Conservation (phyloP, 2,888 invertebrate species). For the Oeneis ivallda region DNA sequence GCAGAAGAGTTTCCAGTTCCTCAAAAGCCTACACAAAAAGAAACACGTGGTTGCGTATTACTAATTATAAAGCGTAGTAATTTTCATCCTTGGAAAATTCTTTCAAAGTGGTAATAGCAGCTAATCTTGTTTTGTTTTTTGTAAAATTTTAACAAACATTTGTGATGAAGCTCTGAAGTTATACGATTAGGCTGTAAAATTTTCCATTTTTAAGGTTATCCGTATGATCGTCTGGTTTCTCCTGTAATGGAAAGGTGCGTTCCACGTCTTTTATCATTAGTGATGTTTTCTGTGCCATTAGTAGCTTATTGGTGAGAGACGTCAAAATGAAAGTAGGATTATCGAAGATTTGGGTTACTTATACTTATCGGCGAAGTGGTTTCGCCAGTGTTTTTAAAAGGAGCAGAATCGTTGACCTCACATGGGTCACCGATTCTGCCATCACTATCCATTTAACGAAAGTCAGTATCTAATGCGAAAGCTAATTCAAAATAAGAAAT, state of each 20-base stretch:
- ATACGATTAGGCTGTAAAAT: neutral
- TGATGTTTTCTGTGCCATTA: no score
- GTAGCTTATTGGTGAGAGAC: neutral
- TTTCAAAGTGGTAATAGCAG: no score
- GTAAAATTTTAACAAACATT: no score
- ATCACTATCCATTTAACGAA: no score
- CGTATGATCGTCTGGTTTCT: neutral
- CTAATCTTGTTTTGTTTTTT: no score
- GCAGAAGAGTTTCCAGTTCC: conserved; percentile 92
- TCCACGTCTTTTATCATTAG: neutral
- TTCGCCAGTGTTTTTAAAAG: no score
- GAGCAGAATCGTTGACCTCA: no score
- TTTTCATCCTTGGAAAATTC: neutral
- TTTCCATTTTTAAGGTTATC: neutral
- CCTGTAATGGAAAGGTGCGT: neutral
- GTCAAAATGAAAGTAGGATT: neutral
- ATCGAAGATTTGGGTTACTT: neutral
- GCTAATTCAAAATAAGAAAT: no score
- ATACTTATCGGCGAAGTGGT: no score
- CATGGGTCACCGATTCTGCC: no score
- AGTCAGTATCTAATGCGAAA: no score
- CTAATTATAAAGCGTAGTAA: no score
- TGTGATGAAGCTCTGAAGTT: neutral
- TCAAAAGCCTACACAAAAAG: conserved; percentile 81
- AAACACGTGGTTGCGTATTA: neutral